Evolutionary conservation across 2,797 vertebrate species (phyloP), one percentile per base, ranked within the genome.

Genomic region (Crocodylus rhombifer): DNA sequence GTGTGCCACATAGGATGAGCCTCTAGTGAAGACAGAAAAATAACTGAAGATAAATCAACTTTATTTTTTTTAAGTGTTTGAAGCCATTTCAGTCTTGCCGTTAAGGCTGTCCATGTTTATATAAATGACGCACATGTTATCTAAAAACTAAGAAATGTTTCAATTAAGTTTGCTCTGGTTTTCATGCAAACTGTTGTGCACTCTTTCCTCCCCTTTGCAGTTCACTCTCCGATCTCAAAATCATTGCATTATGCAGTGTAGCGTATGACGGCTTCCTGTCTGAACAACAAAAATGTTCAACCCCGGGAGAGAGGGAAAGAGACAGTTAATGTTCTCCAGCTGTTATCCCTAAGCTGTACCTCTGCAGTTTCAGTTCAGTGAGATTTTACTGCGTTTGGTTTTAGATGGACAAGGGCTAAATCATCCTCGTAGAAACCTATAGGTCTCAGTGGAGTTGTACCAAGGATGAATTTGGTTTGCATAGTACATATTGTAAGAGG

Each of bases 301-400:
- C 97, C 96, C 97, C 86, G 97, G 98, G 96, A 97, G 92, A 93
- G 79, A 90, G 67, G 91, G 90, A 95, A 88, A 97, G 96, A 96
- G 96, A 92, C 95, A 97, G 96, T 97, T 98, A 98, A 98, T 98
- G 98, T 95, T 97, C 98, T 98, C 98, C 98, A 98, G 98, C 98
- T 98, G 98, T 97, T 98, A 80, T 92, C 91, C 96, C 57, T 95
- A 97, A 97, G 96, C 97, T 95, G 96, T 97, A 96, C 95, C 97
- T 97, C 97, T 98, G 98, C 97, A 91, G 96, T 97, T 98, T 97
- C 96, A 74, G 95, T 98, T 96, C 94, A 82, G 94, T 90, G 94
- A 95, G 92, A 94, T 95, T 97, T 94, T 92, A 96, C 90, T 75
- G 96, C 93, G 89, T 95, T 97, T 96, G 92, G 94, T 87, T 97